Base-by-base conservation (phyloP, 2,113 vertebrate species). In the Laticauda colubrina region DNA sequence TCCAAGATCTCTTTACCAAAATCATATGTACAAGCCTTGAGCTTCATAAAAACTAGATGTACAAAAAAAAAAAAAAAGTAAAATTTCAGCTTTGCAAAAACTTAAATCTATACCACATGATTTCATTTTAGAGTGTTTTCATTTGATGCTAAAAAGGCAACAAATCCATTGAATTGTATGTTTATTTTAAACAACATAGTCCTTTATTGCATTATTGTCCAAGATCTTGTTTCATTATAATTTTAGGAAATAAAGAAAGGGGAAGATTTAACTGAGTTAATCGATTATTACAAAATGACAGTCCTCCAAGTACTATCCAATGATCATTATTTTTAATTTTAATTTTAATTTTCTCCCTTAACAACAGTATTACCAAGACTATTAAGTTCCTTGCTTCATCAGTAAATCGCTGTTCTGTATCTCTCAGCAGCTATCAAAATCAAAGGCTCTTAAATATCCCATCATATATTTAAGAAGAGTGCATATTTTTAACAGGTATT, bases 211-310 rank as follows among this genome's bases (percentile, higher is more conserved):
- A 96, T 96, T 96, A 54, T 21, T 45, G 56, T 95, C 91, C 94
- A 96, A 96, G 90, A 96, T 94, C 94, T 95, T 93, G 56, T 39
- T 97, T 94, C 97, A 94, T 92, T 96, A 91, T 75, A 95, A 56
- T 95, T 94, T 96, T 96, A 95, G 94, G 94, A 61, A 94, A 45
- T 55, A 92, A 95, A 93, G 45, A 85, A 96, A 97, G 94, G 91
- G 1, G 45, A 87, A 94, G 87, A 89, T 96, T 96, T 89, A 95
- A 96, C 97, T 95, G 92, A 95, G 93, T 90, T 94, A 96, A 96
- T 96, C 96, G 95, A 96, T 96, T 96, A 96, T 96, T 93, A 94
- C 90, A 95, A 95, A 95, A 95, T 96, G 90, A 89, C 95, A 95
- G 21, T 95, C 95, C 90, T 94, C 85, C 90, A 48, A 95, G 39